Conservation (phyloP, 2,113 vertebrate genomes). For the Falcunculus frontatus region DNA sequence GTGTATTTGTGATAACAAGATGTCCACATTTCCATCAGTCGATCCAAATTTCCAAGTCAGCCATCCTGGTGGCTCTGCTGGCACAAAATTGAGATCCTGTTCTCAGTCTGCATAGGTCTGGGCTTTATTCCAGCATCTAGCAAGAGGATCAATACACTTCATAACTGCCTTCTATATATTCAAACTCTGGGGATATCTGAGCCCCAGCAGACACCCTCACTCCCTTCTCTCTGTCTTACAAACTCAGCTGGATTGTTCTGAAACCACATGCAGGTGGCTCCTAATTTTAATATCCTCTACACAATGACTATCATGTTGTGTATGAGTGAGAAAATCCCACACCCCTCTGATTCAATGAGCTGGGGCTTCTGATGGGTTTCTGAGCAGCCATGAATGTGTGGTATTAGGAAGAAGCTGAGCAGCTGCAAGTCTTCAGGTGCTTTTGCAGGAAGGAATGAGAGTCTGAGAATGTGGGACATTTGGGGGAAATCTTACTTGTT, state of each 20-base stretch:
- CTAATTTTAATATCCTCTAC: neutral
- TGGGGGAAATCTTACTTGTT: neutral
- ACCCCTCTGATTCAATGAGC: neutral
- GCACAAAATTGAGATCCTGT: neutral
- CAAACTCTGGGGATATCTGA: neutral
- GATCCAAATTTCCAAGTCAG: neutral
- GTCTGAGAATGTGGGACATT: neutral
- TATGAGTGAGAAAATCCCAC: neutral
- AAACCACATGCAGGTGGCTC: conserved; percentile 29
- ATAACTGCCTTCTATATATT: neutral
- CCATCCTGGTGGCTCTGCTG: neutral
- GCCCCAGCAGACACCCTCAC: neutral
- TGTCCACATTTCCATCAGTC: neutral
- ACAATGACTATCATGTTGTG: neutral
- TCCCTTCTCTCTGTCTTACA: neutral
- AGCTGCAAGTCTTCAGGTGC: neutral
- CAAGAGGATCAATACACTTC: neutral
- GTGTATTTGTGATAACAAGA: neutral
- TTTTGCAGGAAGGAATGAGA: neutral
- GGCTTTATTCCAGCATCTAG: conserved; percentile 10
- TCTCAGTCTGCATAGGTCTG: neutral
- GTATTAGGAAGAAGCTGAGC: neutral
- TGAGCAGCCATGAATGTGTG: neutral
- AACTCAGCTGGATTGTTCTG: neutral
- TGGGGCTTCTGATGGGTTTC: neutral